Evolutionary conservation across 2,113 vertebrate genomes (phyloP).

Genomic region (Microcebus lehilahytsara): DNA sequence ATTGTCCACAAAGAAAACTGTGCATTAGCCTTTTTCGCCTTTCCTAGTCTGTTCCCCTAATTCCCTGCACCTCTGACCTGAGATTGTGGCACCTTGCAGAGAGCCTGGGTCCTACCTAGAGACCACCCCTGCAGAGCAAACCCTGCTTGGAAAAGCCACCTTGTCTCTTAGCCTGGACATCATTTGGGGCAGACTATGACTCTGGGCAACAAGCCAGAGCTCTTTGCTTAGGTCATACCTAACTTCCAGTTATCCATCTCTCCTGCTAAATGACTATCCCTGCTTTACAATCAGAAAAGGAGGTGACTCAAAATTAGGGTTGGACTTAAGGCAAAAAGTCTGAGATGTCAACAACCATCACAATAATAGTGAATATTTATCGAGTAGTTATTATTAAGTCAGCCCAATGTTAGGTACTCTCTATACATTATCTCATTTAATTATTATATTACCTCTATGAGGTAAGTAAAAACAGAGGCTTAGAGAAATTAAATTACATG

Average conservation of each 20-base stretch:
- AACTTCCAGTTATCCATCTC: background rate
- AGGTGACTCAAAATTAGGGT: background rate
- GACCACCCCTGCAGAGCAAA: background rate
- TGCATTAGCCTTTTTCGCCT: background rate
- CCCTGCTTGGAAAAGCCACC: background rate
- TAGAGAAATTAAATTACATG: constrained; percentile 12
- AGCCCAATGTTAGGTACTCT: background rate
- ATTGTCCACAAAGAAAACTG: background rate
- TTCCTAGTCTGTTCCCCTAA: background rate
- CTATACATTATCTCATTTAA: background rate
- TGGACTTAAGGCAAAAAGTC: background rate
- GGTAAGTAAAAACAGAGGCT: background rate
- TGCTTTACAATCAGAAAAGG: background rate
- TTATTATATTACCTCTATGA: background rate
- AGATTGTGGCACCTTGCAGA: background rate
- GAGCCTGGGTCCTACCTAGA: background rate
- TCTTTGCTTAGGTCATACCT: background rate
- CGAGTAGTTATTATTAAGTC: background rate
- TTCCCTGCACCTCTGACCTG: background rate
- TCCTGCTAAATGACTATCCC: background rate
- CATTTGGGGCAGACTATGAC: background rate
- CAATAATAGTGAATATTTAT: background rate
- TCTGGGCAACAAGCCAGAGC: background rate
- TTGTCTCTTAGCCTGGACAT: background rate
- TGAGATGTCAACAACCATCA: background rate